A percentile compares a stretch with the other conserved stretches of the same genome.
Evolutionary conservation across 2,888 invertebrate species (phyloP).

Genomic region (Polydesmus complanatus): DNA sequence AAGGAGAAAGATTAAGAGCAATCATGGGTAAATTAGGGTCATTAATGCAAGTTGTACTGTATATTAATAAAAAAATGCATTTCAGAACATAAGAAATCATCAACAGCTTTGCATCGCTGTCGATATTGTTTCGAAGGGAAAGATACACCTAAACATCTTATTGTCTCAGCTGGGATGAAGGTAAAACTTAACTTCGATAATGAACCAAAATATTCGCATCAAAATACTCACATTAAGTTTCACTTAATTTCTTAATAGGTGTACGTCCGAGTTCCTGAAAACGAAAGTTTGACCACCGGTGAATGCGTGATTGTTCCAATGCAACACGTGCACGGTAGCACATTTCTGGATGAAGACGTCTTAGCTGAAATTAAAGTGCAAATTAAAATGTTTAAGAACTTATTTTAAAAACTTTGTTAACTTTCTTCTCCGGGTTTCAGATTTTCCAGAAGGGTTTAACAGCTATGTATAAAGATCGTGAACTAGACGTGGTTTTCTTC

Average conservation of each 20-base stretch:
- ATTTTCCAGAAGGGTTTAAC: conserved; percentile 61
- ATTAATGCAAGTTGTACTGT: too few relatives aligned
- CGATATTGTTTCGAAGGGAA: conserved; percentile 65
- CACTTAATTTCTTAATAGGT: conserved; percentile 30
- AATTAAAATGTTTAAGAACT: neutral
- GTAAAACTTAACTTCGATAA: conserved; percentile 30
- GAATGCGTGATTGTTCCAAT: conserved; percentile 76
- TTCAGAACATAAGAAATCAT: conserved; percentile 52
- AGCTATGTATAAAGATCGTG: conserved; percentile 53
- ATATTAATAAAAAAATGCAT: too few relatives aligned
- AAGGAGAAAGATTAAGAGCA: conserved; percentile 48
- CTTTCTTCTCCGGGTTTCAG: conserved; percentile 36
- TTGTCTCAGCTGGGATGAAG: conserved; percentile 64
- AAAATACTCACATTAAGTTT: conserved; percentile 5
- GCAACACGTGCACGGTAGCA: conserved; percentile 62
- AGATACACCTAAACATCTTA: conserved; percentile 65
- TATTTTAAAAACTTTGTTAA: neutral
- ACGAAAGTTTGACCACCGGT: conserved; percentile 59
- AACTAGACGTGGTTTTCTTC: conserved; percentile 74
- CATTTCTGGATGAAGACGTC: conserved; percentile 82
- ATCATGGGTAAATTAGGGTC: conserved; percentile 36
- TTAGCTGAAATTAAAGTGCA: conserved; percentile 70
- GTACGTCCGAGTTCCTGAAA: conserved; percentile 69
- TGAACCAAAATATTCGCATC: neutral
- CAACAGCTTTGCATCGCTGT: conserved; percentile 63